Base-by-base conservation (phyloP, 2,888 invertebrate genomes). In the Acanthosoma haemorrhoidale region DNA sequence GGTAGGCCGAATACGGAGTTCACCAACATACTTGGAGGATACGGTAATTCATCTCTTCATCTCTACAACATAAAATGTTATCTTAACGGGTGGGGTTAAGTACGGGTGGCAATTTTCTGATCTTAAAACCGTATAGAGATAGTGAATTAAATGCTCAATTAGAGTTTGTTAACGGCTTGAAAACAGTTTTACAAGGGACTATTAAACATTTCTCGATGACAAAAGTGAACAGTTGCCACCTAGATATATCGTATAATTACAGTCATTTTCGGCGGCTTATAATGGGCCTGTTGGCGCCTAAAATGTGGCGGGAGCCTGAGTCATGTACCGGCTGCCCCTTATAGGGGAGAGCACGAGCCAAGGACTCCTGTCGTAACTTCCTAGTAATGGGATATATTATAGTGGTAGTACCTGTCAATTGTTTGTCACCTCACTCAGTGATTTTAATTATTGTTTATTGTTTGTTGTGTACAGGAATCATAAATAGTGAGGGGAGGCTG, bases 1-100 rank as follows among this genome's bases (percentile, higher is more conserved):
- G 94, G 92, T 70, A 86, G 94, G 70, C 95, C 95, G 71, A 88
- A 87, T 78, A 92, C 90, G 32, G 92, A 92, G 72, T 88, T 94
- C 78, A 91, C 89, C 84, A 88, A 88, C 77, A 90, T 93, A 68
- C 83, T 95, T 67, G 92, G 90, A 78, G 94, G 94, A 77, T 92
- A 92, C 76, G 94, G 94, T 94, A 71, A 51, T 18, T 71, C 18
- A 11, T 11, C 15, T n/a, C 15, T n/a, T 41, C n/a, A n/a, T n/a
- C n/a, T n/a, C n/a, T n/a, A n/a, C 9, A 16, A 51, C 9, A 51
- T n/a, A n/a, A n/a, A n/a, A n/a, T n/a, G n/a, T n/a, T n/a, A n/a
- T n/a, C n/a, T n/a, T n/a, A n/a, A n/a, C n/a, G n/a, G n/a, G n/a
- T n/a, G n/a, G n/a, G n/a, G n/a, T n/a, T n/a, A n/a, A n/a, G n/a